Evolutionary conservation across 2,888 invertebrate species (phyloP).

Genomic region (Hydriomena furcata): DNA sequence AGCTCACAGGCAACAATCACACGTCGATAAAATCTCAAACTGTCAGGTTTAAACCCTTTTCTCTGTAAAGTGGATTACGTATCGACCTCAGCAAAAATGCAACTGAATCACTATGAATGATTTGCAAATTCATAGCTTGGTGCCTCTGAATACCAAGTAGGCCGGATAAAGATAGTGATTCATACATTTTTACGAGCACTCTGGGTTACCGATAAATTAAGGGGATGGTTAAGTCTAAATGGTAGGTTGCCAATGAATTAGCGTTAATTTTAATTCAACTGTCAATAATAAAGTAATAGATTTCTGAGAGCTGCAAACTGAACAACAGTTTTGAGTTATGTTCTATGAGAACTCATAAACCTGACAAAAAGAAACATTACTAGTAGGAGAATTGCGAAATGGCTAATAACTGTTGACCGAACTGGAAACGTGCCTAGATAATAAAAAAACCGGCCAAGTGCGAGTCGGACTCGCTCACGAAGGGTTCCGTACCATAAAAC

Average conservation of each 20-base stretch:
- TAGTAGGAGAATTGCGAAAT: too few species aligned
- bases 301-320: too few species aligned
- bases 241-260: slow-evolving; percentile 20
- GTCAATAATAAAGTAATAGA: slow-evolving; percentile 4
- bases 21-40: slow-evolving; percentile 54
- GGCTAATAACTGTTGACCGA: too few species aligned
- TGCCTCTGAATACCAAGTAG: slow-evolving; percentile 68
- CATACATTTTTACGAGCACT: slow-evolving; percentile 39
- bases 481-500: too few species aligned
- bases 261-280: slow-evolving; percentile 20
- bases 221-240: slow-evolving; percentile 26
- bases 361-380: too few species aligned
- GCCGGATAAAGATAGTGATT: slow-evolving; percentile 51
- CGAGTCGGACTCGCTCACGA: too few species aligned
- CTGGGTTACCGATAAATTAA: slow-evolving; percentile 32
- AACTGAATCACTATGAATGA: slow-evolving; percentile 70
- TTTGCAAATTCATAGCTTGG: slow-evolving; percentile 67
- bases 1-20: slow-evolving; percentile 46
- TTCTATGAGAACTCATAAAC: too few species aligned
- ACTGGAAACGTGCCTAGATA: neutral
- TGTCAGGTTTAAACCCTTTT: slow-evolving; percentile 51
- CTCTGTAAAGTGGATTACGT: slow-evolving; percentile 53
- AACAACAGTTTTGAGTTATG: too few species aligned
- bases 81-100: slow-evolving; percentile 51
- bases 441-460: too few species aligned